Conservation (phyloP, 2,888 invertebrate genomes). For the Philopedon plagiatum region DNA sequence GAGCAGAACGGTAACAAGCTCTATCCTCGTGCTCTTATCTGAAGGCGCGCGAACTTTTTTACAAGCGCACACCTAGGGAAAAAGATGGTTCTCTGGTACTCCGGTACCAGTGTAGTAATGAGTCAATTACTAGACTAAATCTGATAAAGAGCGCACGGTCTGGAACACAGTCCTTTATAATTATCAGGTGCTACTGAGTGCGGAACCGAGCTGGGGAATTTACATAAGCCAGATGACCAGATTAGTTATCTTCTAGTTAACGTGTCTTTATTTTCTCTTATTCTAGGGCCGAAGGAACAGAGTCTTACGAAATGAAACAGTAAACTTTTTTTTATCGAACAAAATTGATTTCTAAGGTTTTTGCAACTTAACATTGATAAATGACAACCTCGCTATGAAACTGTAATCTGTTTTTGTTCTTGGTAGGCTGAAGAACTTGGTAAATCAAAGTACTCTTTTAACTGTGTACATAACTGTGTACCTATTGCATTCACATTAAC, state of each 20-base stretch:
- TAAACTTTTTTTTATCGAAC: too few relatives aligned
- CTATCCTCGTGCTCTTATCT: conserved; percentile 62
- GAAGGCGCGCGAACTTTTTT: conserved; percentile 67
- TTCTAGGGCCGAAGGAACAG: conserved; percentile 2
- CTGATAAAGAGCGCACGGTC: conserved; percentile 60
- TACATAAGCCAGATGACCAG: conserved; percentile 66
- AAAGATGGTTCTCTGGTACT: conserved; percentile 55
- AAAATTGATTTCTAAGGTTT: too few relatives aligned
- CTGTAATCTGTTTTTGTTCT: too few relatives aligned
- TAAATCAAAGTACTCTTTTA: too few relatives aligned
- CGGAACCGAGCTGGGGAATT: conserved; percentile 64
- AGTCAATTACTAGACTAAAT: conserved; percentile 68
- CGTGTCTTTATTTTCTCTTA: conserved; percentile 6
- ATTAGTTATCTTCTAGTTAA: neutral
- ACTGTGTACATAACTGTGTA: too few relatives aligned
- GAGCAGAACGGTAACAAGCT: too few relatives aligned
- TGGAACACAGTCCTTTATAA: conserved; percentile 66
- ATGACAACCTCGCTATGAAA: too few relatives aligned
- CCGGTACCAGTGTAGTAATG: conserved; percentile 64
- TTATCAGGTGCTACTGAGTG: conserved; percentile 64
- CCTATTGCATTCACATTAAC: too few relatives aligned
- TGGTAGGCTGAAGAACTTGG: too few relatives aligned
- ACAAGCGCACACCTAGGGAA: conserved; percentile 65
- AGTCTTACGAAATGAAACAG: too few relatives aligned
- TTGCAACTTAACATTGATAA: too few relatives aligned